Conservation (phyloP, 1,140 invertebrate genomes). For the Homarus americanus region DNA sequence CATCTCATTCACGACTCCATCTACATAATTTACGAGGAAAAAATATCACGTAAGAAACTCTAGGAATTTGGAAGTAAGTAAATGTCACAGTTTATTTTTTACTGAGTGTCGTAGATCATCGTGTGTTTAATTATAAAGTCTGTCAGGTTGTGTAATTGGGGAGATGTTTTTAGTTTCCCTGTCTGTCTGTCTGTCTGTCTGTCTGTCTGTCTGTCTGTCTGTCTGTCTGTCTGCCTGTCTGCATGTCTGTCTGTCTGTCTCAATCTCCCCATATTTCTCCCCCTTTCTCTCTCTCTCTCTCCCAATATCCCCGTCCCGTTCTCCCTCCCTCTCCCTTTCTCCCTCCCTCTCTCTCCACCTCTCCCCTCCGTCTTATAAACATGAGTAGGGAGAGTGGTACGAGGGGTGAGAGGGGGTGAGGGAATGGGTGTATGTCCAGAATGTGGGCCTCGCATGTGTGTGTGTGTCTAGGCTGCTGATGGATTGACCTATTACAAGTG, state of each 20-base stretch:
- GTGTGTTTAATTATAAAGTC: too few species aligned
- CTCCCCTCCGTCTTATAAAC: neutral
- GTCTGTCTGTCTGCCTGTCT: neutral
- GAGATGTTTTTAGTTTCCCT: too few species aligned
- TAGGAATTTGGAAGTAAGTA: too few species aligned
- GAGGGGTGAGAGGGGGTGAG: too few species aligned
- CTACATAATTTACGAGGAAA: too few species aligned
- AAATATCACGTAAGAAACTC: too few species aligned
- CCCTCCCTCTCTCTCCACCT: neutral
- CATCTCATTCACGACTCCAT: too few species aligned
- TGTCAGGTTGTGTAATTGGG: too few species aligned
- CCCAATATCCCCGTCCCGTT: neutral
- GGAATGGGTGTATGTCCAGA: neutral
- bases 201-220: neutral
- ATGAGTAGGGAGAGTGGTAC: neutral
- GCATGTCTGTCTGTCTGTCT: neutral
- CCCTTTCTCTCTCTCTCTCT: too few species aligned
- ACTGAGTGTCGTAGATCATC: too few species aligned
- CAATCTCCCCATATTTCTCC: too few species aligned
- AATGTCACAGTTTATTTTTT: too few species aligned
- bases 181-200: neutral
- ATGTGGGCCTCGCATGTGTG: conserved; percentile 13
- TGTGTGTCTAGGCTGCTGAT: neutral
- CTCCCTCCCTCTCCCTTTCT: neutral
- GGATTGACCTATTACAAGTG: conserved; percentile 48